Base-by-base conservation (phyloP, 2,797 vertebrate species). In the Brachymystax lenok region DNA sequence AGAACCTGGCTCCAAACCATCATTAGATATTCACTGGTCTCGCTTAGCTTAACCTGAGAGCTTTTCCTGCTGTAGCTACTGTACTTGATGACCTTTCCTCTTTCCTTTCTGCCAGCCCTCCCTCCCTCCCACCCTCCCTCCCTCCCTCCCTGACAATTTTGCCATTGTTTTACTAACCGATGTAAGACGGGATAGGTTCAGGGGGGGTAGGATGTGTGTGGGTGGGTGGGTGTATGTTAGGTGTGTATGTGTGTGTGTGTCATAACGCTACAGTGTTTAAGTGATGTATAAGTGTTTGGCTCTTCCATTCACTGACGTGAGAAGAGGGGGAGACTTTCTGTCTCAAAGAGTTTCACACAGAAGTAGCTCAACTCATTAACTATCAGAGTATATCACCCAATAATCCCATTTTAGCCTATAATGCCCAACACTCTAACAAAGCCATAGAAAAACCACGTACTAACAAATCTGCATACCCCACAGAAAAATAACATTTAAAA, bases 1-100 rank as follows among this genome's bases (percentile, higher is more conserved):
- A 79, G 71, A 30, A 30, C 59, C 69, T 76, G 74, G 78, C 83
- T 80, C 73, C 79, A 21, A 63, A 79, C 66, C 46, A 71, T 63
- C 67, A 80, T 71, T 73, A 54, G 27, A 28, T 30, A 61, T 71
- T 52, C 35, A 61, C 77, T 51, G 69, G 64, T 64, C 77, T 19
- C 7, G 14, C 35, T 35, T 16, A 35, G 19, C 16, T 27, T 56
- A 6, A 28, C 51, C 70, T 50, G 46, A 27, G 70, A 72, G 27
- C 2, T 52, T 19, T 6, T 24, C 51, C 27, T 72, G 27, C 27
- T 54, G 70, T 17, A 16, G 51, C 51, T 72, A 19, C 51, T 17
- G 51, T 56, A 72, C 27, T 51, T 56, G 70, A 27, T 56, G 27
- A 72, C 70, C 27, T 16, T 27, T 1, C 2, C 27, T 17, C 59